Evolutionary conservation across 2,797 vertebrate genomes (phyloP).

Genomic region (Hafferia zeledoni): DNA sequence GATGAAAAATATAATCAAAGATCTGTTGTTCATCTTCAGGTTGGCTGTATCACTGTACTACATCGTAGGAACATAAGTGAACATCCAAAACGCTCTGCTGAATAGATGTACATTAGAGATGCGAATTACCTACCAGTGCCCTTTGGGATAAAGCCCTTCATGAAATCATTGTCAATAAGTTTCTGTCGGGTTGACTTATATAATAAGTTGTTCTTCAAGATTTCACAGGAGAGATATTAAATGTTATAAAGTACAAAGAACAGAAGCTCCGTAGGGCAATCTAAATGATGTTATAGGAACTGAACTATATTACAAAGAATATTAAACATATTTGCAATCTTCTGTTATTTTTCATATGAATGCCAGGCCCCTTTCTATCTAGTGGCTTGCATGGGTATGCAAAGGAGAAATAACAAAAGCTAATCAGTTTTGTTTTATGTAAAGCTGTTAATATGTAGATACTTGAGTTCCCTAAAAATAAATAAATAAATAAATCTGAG

Average conservation of each 20-base stretch:
- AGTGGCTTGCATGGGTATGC: neutral
- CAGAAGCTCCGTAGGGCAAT: neutral
- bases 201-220: neutral
- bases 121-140: neutral
- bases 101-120: neutral
- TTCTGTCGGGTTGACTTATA: neutral
- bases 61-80: neutral
- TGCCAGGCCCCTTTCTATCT: neutral
- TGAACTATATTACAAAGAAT: neutral
- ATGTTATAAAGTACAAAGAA: constrained; percentile 19
- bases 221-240: constrained; percentile 25
- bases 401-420: constrained; percentile 40
- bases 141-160: neutral
- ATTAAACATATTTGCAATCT: constrained; percentile 37
- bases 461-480: neutral
- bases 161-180: constrained; percentile 13
- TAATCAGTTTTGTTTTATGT: constrained; percentile 53
- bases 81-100: neutral
- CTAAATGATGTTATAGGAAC: constrained; percentile 2
- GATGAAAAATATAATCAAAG: neutral
- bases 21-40: neutral
- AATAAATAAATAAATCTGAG: neutral
- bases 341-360: constrained; percentile 3
- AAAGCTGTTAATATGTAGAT: constrained; percentile 34
- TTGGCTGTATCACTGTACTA: neutral